Evolutionary conservation across 1,140 invertebrate genomes (phyloP).

Genomic region (Gryllus bimaculatus): DNA sequence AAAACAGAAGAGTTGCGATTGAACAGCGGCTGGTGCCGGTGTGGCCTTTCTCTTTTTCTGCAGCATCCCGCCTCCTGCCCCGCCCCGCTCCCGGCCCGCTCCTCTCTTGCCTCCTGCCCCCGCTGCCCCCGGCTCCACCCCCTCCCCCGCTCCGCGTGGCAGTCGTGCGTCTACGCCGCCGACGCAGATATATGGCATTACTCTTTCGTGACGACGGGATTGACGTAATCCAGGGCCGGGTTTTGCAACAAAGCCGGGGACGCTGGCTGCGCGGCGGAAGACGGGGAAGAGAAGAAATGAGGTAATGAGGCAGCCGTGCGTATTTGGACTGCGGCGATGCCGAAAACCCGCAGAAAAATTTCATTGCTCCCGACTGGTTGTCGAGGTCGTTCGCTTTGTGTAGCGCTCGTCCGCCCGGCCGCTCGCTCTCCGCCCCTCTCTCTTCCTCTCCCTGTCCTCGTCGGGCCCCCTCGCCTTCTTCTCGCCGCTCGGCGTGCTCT

Average conservation of each 20-base stretch:
- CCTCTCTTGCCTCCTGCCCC: neutral
- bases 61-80: neutral
- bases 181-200: constrained; percentile 4
- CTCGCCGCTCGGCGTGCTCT: neutral
- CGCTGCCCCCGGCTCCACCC: neutral
- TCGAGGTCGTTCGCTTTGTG: neutral
- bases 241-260: neutral
- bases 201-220: neutral
- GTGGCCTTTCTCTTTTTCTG: too few relatives aligned
- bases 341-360: neutral
- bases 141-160: neutral
- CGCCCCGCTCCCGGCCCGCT: neutral
- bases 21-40: too few relatives aligned
- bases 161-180: neutral
- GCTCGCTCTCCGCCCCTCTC: neutral
- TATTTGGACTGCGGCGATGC: neutral
- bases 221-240: neutral
- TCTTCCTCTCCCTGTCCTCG: neutral
- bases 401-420: too few relatives aligned
- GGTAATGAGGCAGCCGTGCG: neutral
- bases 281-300: neutral
- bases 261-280: neutral
- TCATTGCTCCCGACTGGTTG: neutral
- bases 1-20: too few relatives aligned
- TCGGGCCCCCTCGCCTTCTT: neutral